Base-by-base conservation (phyloP, 2,888 invertebrate genomes). In the Acanthosoma haemorrhoidale region DNA sequence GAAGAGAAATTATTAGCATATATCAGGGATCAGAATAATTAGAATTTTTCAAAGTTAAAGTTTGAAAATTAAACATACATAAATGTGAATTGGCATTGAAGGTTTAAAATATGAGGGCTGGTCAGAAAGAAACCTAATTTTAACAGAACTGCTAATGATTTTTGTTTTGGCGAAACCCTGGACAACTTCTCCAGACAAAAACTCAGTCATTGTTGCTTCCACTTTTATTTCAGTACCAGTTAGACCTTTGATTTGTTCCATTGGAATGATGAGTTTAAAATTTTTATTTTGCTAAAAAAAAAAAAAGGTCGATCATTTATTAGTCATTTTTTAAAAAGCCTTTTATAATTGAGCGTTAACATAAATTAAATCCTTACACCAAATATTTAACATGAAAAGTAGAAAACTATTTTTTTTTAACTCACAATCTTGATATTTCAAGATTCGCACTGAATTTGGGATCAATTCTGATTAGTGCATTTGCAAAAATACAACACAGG, bases 101-200 rank as follows among this genome's bases (percentile, higher is more conserved):
- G 84, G 84, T 75, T 84, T 84, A 76, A 84, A 85, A 38, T 83
- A 79, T 70, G 82, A 78, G 1, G 83, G 81, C 25, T 77, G 76
- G 31, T 81, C 79, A 2, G 84, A 83, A 2, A 84, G 78, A 76
- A 84, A 83, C 69, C 78, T 77, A 3, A 85, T 76, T 68, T 78
- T 78, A 15, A 83, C 75, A 13, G 78, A 77, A 31, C 81, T 79
- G 69, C 79, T 79, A 73, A 82, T 81, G 15, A 85, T 79, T 60
- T 82, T 77, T 0, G 83, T 81, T 70, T 81, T 80, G 36, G 82
- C 80, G 75, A 77, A 82, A 2, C 77, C 84, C 8, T 76, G 75
- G 67, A 80, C 76, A 1, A 79, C 78, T 71, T 80, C 78, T 34
- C 78, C 78, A 70, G 79, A 77, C 71, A 79, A 79, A 51, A 78